Percentiles rank a stretch among this genome's conserved stretches.
These are phyloP conservation scores for Pachyrhynchus sulphureomaculatus DNA, from an alignment of 1,140 invertebrate species.

Conservation along the genomic window DNA sequence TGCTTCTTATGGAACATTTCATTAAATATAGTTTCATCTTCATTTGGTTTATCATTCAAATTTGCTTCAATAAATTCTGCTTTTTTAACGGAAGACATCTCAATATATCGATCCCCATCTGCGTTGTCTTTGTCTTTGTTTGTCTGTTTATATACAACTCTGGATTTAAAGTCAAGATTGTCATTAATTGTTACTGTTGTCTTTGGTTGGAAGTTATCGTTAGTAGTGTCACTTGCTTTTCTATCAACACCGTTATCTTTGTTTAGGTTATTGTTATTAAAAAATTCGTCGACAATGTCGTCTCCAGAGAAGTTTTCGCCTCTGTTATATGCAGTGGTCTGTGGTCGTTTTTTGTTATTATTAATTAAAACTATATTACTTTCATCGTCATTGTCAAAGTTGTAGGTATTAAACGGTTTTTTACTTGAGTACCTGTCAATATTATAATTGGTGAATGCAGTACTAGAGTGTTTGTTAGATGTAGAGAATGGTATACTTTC, in stretches of 20 bases:
- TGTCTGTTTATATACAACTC: conserved; percentile 38
- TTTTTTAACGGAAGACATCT: conserved; percentile 42
- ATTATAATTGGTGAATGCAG: background rate
- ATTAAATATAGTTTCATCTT: no score
- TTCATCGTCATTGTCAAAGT: conserved; percentile 7
- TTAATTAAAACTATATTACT: background rate
- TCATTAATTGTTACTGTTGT: conserved; percentile 44
- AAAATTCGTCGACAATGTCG: conserved; percentile 30
- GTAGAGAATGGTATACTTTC: conserved; percentile 26
- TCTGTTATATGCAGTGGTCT: background rate
- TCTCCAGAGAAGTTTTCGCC: conserved; percentile 2
- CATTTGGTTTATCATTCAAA: conserved; percentile 7
- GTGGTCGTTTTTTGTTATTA: background rate
- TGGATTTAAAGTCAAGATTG: conserved; percentile 58
- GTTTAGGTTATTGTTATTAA: conserved; percentile 20
- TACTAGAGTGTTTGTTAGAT: conserved; percentile 3
- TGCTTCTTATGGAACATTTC: conserved; percentile 21
- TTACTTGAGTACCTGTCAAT: background rate
- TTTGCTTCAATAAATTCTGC: conserved; percentile 39
- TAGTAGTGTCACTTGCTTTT: background rate
- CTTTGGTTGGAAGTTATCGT: background rate
- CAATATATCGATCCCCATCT: conserved; percentile 41
- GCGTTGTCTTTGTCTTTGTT: conserved; percentile 44
- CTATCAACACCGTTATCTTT: background rate
- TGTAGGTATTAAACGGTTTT: background rate